phyloP scores from a whole-genome alignment of 1,140 invertebrate genomes.

The Meloidogyne hapla region DNA sequence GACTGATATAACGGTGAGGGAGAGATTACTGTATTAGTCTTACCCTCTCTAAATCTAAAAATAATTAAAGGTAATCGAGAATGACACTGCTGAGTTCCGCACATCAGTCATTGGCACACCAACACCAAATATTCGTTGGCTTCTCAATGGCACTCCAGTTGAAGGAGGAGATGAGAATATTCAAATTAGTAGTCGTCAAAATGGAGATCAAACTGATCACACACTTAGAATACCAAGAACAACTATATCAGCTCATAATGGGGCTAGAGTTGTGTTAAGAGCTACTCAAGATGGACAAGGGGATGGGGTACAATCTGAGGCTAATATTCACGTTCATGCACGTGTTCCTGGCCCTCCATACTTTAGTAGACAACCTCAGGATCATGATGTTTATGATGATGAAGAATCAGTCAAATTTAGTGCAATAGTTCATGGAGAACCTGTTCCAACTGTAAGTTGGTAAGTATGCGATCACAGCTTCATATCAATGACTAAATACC shows the following conservation, averaged over 20 bases:
- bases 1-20: not conserved
- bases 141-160: constrained; percentile 67
- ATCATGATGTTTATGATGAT: constrained; percentile 73
- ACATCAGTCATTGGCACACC: constrained; percentile 87
- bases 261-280: constrained; percentile 33
- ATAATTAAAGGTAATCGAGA: constrained; percentile 63
- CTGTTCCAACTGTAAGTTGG: constrained; percentile 83
- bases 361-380: constrained; percentile 58
- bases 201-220: constrained; percentile 10
- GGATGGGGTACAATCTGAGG: constrained; percentile 31
- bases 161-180: constrained; percentile 16
- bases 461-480: not conserved
- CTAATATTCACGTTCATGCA: constrained; percentile 42
- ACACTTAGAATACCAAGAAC: constrained; percentile 23
- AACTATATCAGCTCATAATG: constrained; percentile 23
- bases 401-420: constrained; percentile 66
- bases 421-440: constrained; percentile 83
- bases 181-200: constrained; percentile 7
- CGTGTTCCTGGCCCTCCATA: constrained; percentile 38
- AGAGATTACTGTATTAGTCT: too few species aligned
- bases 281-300: constrained; percentile 47
- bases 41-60: not conserved
- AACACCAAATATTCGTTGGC: constrained; percentile 82
- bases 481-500: not conserved
- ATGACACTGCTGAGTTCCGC: constrained; percentile 63